A percentile compares a stretch with the other conserved stretches of the same genome.
phyloP scores from a whole-genome alignment of 2,113 vertebrate species.

The Spea multiplicata region DNA sequence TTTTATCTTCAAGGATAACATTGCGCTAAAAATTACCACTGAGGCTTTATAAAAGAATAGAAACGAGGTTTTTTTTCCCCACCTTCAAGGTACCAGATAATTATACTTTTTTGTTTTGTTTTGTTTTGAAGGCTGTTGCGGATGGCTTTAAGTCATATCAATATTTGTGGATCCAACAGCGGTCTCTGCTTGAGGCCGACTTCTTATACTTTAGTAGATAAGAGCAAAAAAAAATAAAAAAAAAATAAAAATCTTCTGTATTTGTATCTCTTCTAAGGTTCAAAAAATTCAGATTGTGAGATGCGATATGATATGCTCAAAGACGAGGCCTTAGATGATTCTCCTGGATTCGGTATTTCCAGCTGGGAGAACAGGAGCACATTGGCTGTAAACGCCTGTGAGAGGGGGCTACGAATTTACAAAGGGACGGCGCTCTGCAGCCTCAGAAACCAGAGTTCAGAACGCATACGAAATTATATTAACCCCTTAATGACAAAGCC shows the following conservation, averaged over 20 bases:
- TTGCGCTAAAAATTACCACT: background rate
- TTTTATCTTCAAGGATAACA: too few species aligned
- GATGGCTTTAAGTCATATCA: constrained; percentile 41
- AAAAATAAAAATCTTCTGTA: constrained; percentile 28
- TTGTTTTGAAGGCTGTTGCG: constrained; percentile 22
- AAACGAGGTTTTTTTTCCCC: too few species aligned
- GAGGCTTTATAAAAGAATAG: background rate
- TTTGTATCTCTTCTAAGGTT: constrained; percentile 25
- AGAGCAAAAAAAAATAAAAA: background rate
- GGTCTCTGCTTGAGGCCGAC: constrained; percentile 19
- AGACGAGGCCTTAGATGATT: constrained; percentile 23
- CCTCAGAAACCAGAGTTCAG: background rate
- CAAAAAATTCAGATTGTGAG: constrained; percentile 17
- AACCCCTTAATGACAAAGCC: too few species aligned
- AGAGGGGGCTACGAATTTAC: background rate
- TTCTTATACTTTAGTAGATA: constrained; percentile 34
- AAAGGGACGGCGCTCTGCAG: background rate
- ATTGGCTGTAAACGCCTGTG: background rate
- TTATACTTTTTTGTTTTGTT: constrained; percentile 34
- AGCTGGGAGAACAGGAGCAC: background rate
- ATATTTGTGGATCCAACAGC: constrained; percentile 42
- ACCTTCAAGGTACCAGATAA: constrained; percentile 21
- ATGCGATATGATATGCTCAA: constrained; percentile 34
- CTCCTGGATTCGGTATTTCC: background rate
- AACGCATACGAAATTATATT: background rate